Evolutionary conservation across 1,140 invertebrate species (phyloP), one percentile per base, ranked within the genome.

Genomic region (Drosophila orena): DNA sequence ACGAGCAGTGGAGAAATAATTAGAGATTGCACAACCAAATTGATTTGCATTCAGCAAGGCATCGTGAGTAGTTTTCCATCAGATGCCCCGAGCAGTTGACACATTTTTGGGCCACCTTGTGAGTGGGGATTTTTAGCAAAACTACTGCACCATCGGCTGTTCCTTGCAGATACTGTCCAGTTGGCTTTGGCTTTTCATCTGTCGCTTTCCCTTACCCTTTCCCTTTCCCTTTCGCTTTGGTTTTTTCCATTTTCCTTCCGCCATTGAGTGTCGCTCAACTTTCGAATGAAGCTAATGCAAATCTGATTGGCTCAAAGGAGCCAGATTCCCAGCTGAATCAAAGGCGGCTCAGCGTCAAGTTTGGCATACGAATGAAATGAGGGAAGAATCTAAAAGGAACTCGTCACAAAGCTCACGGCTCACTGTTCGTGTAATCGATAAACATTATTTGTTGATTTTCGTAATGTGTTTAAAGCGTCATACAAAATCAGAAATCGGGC

Each of bases 361-460:
- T 30, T 30, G 56, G 20, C 44, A 15, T 4, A 38, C 14, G 37
- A 15, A 11, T 24, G 3, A 4, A 4, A 38, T 1, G 4, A 11
- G 20, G 10, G 38, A 43, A n/a, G 35, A 37, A 7, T 11, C 3
- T 2, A 7, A 8, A 1, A 15, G 11, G 37, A 24, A 37, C 11
- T 27, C 37, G 47, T 43, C 30, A 30, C 8, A 30, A 30, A n/a
- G 38, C 49, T 24, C 4, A 10, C 8, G 11, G n/a, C 54, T 20
- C 38, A 56, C 37, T 43, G 54, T n/a, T 50, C 59, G 60, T 80
- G 66, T 44, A 80, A 73, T 81, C 74, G 59, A 78, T 81, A 76
- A 83, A 79, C 57, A 83, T 76, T 76, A 84, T 47, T 71, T 62
- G 60, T 55, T 57, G 49, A 66, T 55, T 81, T 75, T 66, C 53